Base-by-base conservation (phyloP, 2,888 invertebrate species). In the Melipona beecheii region DNA sequence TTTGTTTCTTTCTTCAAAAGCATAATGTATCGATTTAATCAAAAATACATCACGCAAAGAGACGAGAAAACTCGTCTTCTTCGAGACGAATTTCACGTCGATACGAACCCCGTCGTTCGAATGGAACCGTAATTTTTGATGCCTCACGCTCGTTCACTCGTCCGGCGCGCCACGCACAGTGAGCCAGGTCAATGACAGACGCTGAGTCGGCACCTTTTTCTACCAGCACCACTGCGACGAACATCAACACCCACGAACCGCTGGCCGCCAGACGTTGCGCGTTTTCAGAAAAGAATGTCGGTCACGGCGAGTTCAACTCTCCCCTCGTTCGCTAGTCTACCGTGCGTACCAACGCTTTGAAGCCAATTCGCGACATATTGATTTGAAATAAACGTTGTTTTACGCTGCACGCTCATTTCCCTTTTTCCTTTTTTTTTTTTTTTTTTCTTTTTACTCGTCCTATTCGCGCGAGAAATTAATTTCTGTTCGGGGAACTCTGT, bases 261-360 rank as follows among this genome's bases (percentile, higher is more conserved):
- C 11, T 62, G 43, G 43, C 24, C 27, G 49, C 17, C 56, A 66
- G n/a, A 21, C 66, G 49, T 66, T 31, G 66, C 49, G 65, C 75
- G 21, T 56, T 66, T 66, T 21, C 56, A 66, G 75, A 66, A 43
- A 56, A 66, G 36, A 56, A 75, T 75, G 9, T 66, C 17, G 66
- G 66, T 58, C 66, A 66, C 66, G 43, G 2, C 21, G 56, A 19
- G 15, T 43, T 11, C 68, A 50, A 50, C n/a, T 9, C 17, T 2
- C 50, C 31, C 9, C n/a, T 5, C 60, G 9, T 62, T 62, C 27
- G 62, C 19, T 62, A 27, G 6, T 24, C 11, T 15, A 31, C 17
- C 11, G 17, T 31, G 36, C 36, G 9, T 43, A 43, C 36, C 36
- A 9, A 9, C 9, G 43, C 43, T 43, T 43, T 43, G 43, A 43